Base-by-base conservation (phyloP, 2,888 invertebrate genomes). In the Drosophila fulvimacula region DNA sequence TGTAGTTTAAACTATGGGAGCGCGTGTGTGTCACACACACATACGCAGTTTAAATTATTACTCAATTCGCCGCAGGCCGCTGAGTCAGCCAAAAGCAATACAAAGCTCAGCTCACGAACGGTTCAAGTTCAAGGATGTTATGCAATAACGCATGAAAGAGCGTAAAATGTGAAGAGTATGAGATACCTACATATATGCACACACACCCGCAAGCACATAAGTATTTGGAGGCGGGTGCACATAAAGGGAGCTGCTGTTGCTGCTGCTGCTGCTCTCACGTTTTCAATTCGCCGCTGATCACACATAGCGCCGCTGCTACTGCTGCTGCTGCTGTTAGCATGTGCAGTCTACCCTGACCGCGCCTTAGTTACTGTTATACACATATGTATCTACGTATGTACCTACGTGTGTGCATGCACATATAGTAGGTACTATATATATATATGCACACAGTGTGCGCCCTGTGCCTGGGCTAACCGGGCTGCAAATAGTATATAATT, bases 81-180 rank as follows among this genome's bases (percentile, higher is more conserved):
- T 79, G 69, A 73, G 53, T 81, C 73, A 69, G 67, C 56, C 62
- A 63, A 75, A 86, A 41, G 67, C 83, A 79, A 88, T 79, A 81
- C 78, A 83, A 82, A 90, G 82, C 86, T 79, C 72, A 85, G 84
- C 91, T 91, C 69, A 60, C 30, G 39, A 19, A 10, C 27, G 76
- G 76, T 79, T 76, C 92, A 92, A 92, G 92, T 92, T 92, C 92
- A 92, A 92, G 92, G 92, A 91, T 92, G 88, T 92, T 92, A 92
- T 92, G 92, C 88, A 91, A 91, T 82, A 73, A 82, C 51, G 52
- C 51, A 73, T 67, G 61, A 57, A 73, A 56, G 56, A 70, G 57
- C 58, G 69, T 69, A 61, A 38, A 39, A 44, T 5, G 17, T 19
- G 39, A 41, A 17, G 39, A 19, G 49, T 46, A 46, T 19, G 27